These are phyloP conservation scores for Tenebrosternarchus preto DNA, from an alignment of 2,113 vertebrate species.

Conservation along the genomic window DNA sequence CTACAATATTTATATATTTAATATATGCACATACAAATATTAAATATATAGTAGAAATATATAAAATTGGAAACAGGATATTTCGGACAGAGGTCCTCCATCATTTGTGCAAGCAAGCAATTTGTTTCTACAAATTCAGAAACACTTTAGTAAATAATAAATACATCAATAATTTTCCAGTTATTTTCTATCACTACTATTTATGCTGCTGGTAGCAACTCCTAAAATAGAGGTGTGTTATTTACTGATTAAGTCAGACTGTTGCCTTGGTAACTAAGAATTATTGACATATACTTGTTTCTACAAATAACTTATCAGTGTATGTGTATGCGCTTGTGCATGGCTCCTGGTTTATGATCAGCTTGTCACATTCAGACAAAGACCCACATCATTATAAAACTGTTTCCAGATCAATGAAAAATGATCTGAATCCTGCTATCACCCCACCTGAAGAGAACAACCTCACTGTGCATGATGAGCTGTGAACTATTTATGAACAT, in stretches of 20 bases:
- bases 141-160: too few relatives aligned
- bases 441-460: not conserved
- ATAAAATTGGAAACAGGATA: too few relatives aligned
- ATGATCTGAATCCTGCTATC: not conserved
- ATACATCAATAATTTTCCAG: too few relatives aligned
- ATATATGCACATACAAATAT: too few relatives aligned
- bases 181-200: too few relatives aligned
- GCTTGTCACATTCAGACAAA: not conserved
- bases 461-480: not conserved
- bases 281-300: not conserved
- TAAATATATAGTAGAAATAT: too few relatives aligned
- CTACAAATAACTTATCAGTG: slow-evolving; percentile 15
- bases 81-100: too few relatives aligned
- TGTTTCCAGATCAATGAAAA: not conserved
- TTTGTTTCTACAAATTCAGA: too few relatives aligned
- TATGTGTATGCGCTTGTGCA: not conserved
- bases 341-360: not conserved
- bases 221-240: not conserved
- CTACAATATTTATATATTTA: too few relatives aligned
- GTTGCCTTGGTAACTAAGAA: slow-evolving; percentile 13
- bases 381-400: not conserved
- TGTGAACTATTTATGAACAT: not conserved
- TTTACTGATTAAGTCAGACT: slow-evolving; percentile 14
- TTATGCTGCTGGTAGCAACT: not conserved
- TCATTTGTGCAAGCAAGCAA: too few relatives aligned